A percentile compares a stretch with the other conserved stretches of the same genome.
Evolutionary conservation across 1,140 invertebrate species (phyloP).

Genomic region (Micrasema longulum): DNA sequence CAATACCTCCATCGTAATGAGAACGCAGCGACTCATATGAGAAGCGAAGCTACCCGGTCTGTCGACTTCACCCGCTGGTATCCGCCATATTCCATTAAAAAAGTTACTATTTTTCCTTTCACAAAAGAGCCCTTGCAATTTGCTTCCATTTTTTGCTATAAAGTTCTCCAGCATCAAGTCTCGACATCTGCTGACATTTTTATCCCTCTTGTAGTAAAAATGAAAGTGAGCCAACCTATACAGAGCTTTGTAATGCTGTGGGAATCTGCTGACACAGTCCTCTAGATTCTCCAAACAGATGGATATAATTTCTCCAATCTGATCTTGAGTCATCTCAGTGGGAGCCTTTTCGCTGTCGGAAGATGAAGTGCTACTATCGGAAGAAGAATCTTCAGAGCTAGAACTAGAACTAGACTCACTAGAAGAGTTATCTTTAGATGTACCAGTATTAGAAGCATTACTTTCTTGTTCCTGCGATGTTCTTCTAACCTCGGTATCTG

Average conservation of each 20-base stretch:
- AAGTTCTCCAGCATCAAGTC: conserved; percentile 79
- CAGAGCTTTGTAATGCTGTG: conserved; percentile 93
- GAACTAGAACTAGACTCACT: conserved; percentile 59
- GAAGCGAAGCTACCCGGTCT: conserved; percentile 90
- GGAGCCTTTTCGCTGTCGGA: conserved; percentile 56
- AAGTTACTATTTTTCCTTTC: conserved; percentile 89
- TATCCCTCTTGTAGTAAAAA: conserved; percentile 77
- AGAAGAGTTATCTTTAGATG: conserved; percentile 41
- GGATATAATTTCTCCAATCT: conserved; percentile 65
- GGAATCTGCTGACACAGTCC: conserved; percentile 86
- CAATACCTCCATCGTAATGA: conserved; percentile 84
- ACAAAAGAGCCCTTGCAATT: conserved; percentile 84
- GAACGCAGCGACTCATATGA: conserved; percentile 89
- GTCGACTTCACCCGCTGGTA: conserved; percentile 90
- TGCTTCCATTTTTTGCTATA: conserved; percentile 69
- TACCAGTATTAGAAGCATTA: conserved; percentile 46
- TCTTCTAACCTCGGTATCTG: conserved; percentile 40
- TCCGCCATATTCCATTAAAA: conserved; percentile 94
- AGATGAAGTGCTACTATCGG: conserved; percentile 61
- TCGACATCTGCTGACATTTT: conserved; percentile 76
- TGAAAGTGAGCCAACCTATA: conserved; percentile 89
- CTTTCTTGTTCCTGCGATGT: conserved; percentile 49
- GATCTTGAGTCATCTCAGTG: conserved; percentile 58
- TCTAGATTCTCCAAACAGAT: conserved; percentile 83
- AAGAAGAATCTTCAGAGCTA: conserved; percentile 63